A percentile compares a stretch with the other conserved stretches of the same genome.
Conservation (phyloP, 2,797 vertebrate species). For the Hylomyscus alleni region DNA sequence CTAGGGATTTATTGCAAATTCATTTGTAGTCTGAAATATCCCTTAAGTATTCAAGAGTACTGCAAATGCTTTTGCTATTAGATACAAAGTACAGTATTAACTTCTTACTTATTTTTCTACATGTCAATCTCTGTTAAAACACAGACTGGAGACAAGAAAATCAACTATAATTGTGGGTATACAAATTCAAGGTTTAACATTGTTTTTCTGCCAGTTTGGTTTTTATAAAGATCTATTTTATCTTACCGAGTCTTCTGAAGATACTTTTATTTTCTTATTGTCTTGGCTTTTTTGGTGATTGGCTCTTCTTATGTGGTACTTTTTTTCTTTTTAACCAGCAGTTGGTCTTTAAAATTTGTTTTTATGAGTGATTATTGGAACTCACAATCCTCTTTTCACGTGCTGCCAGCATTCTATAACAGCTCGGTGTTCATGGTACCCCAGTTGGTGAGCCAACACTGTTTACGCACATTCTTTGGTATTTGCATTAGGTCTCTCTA, state of each 20-base stretch:
- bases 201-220: not conserved
- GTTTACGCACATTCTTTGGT: not conserved
- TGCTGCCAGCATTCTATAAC: not conserved
- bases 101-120: not conserved
- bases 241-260: not conserved
- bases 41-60: slow-evolving; percentile 5
- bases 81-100: slow-evolving; percentile 1
- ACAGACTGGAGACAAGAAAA: not conserved
- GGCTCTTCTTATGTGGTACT: slow-evolving; percentile 19
- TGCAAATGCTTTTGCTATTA: not conserved
- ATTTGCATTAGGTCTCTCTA: not conserved
- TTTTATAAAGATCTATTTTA: not conserved
- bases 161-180: not conserved
- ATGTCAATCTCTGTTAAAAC: slow-evolving; percentile 49
- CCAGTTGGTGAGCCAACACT: not conserved
- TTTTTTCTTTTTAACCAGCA: not conserved
- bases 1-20: not conserved
- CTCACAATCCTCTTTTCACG: not conserved
- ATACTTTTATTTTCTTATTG: slow-evolving; percentile 26
- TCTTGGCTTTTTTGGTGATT: slow-evolving; percentile 26
- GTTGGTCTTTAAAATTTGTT: not conserved
- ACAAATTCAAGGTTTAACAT: slow-evolving; percentile 23
- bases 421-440: not conserved
- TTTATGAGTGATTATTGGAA: slow-evolving; percentile 44
- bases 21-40: not conserved